A percentile compares a stretch with the other conserved stretches of the same genome.
Conservation (phyloP, 2,113 vertebrate species). For the Isichthys henryi region DNA sequence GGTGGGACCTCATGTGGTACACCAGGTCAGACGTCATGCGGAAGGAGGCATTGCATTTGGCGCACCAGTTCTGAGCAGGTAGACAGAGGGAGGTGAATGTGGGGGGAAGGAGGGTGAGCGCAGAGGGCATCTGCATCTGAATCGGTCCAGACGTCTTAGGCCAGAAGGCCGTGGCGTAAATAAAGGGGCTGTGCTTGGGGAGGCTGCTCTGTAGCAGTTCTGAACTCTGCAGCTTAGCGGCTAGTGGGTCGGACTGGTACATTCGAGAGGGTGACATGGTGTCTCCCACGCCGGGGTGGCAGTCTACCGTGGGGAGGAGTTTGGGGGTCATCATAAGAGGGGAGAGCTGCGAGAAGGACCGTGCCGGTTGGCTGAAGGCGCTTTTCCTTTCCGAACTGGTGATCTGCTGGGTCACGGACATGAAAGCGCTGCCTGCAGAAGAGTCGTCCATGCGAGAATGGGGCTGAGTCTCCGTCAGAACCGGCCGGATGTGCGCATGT, state of each 20-base stretch:
- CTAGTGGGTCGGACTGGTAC: constrained; percentile 50
- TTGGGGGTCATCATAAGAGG: constrained; percentile 58
- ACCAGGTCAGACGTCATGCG: constrained; percentile 77
- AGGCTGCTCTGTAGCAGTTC: constrained; percentile 42
- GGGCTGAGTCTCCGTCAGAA: constrained; percentile 27
- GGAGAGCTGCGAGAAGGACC: constrained; percentile 51
- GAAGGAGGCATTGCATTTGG: constrained; percentile 77
- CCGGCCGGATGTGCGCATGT: constrained; percentile 7
- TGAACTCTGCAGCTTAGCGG: constrained; percentile 52
- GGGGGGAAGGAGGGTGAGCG: constrained; percentile 66
- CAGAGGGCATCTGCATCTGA: constrained; percentile 65
- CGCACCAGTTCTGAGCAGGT: constrained; percentile 77
- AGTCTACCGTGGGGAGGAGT: constrained; percentile 43
- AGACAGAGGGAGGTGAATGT: constrained; percentile 70
- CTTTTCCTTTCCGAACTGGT: constrained; percentile 56
- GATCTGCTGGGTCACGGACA: constrained; percentile 51
- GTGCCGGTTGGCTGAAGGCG: constrained; percentile 63
- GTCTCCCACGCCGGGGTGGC: constrained; percentile 38
- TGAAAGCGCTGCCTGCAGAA: constrained; percentile 53
- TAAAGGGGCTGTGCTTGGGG: constrained; percentile 62
- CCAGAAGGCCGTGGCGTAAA: constrained; percentile 65
- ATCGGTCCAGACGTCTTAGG: constrained; percentile 63
- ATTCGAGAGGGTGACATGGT: constrained; percentile 48
- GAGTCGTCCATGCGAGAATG: constrained; percentile 19
- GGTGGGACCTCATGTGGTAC: constrained; percentile 78